Evolutionary conservation across 2,888 invertebrate genomes (phyloP).

Genomic region (Sarcophaga carnaria): DNA sequence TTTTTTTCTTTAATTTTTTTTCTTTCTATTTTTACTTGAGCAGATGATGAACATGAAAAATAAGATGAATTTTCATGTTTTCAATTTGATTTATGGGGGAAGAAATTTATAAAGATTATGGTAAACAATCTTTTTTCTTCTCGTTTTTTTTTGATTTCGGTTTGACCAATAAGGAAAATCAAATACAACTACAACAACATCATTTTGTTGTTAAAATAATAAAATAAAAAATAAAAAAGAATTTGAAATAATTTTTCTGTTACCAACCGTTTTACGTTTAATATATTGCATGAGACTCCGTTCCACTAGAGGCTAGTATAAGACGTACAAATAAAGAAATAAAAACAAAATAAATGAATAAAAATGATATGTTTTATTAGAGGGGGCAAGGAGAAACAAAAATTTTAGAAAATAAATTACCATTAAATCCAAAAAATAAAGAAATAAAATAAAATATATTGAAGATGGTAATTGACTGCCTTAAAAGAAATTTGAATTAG

Average conservation of each 20-base stretch:
- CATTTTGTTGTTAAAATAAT: too few species aligned
- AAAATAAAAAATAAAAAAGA: constrained; percentile 36
- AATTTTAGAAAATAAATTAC: constrained; percentile 29
- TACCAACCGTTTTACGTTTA: constrained; percentile 78
- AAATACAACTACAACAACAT: background rate
- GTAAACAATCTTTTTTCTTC: background rate
- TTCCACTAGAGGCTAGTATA: constrained; percentile 77
- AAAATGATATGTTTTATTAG: background rate
- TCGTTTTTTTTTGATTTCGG: background rate
- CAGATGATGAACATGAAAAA: constrained; percentile 37
- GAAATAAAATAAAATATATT: background rate
- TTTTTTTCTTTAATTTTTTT: constrained; percentile 3
- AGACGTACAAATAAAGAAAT: constrained; percentile 35
- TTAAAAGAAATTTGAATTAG: too few species aligned
- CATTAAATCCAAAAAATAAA: background rate
- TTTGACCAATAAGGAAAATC: constrained; percentile 40
- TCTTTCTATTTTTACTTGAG: constrained; percentile 2
- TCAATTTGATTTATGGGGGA: constrained; percentile 60
- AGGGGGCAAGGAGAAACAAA: background rate
- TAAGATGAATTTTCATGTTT: constrained; percentile 35
- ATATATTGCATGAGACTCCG: constrained; percentile 79
- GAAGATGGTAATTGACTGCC: too few species aligned
- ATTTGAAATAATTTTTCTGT: constrained; percentile 27
- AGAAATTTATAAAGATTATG: constrained; percentile 67
- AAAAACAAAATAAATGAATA: constrained; percentile 42